Conservation (phyloP, 2,888 invertebrate species). For the Cataglyphis altisquamis region DNA sequence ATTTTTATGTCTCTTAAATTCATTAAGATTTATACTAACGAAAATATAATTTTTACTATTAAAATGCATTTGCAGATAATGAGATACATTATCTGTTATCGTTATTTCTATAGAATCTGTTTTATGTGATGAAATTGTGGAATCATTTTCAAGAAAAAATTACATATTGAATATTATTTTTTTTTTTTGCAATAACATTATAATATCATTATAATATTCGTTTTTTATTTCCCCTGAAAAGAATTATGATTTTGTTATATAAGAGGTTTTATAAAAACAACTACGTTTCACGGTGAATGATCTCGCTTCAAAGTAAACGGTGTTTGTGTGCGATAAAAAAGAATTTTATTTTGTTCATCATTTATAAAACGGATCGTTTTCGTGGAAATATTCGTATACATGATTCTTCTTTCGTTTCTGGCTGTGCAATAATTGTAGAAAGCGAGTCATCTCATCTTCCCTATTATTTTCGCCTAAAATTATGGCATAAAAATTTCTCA, state of each 20-base stretch:
- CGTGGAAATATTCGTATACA: constrained; percentile 3
- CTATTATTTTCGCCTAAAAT: background rate
- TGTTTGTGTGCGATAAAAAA: background rate
- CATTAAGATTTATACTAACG: background rate
- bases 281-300: background rate
- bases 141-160: constrained; percentile 12
- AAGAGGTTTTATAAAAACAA: constrained; percentile 11
- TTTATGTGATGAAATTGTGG: background rate
- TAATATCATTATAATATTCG: background rate
- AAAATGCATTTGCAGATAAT: background rate
- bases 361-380: constrained; percentile 20
- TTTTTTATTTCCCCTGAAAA: background rate
- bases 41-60: background rate
- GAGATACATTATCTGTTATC: background rate
- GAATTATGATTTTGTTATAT: background rate
- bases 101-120: constrained; percentile 21
- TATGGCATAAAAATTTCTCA: background rate
- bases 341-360: background rate
- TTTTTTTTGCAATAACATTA: background rate
- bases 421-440: background rate
- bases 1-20: background rate
- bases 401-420: background rate
- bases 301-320: background rate
- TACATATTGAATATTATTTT: background rate
- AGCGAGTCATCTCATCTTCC: background rate